Percentiles rank a stretch among this genome's conserved stretches.
Conservation (phyloP, 2,113 vertebrate genomes). For the Scartelaos histophorus region DNA sequence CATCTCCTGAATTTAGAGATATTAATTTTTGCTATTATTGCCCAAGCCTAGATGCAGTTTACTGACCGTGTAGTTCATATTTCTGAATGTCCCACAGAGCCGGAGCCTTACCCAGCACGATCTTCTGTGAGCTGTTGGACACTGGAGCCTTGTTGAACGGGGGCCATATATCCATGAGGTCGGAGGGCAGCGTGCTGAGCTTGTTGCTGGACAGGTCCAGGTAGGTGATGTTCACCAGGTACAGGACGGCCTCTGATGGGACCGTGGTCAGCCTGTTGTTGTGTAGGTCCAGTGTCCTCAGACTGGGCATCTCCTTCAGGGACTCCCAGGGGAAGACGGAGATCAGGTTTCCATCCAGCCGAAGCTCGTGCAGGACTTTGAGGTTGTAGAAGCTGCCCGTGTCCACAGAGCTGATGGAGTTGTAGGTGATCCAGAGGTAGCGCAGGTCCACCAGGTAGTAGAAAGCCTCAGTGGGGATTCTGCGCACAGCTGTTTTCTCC, state of each 20-base stretch:
- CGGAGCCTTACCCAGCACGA: constrained; percentile 83
- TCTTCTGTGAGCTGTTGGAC: constrained; percentile 73
- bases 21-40: too few relatives aligned
- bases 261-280: constrained; percentile 87
- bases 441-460: constrained; percentile 92
- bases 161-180: constrained; percentile 93
- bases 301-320: constrained; percentile 85
- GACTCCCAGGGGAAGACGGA: constrained; percentile 90
- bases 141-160: constrained; percentile 74
- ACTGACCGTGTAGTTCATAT: neutral
- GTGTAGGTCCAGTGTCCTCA: constrained; percentile 89
- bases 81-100: neutral
- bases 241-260: constrained; percentile 78
- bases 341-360: constrained; percentile 90
- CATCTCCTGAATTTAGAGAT: too few relatives aligned
- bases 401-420: constrained; percentile 84
- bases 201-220: constrained; percentile 96
- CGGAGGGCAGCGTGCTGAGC: constrained; percentile 86
- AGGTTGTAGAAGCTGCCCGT: constrained; percentile 92
- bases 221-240: constrained; percentile 86
- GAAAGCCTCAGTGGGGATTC: constrained; percentile 89
- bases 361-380: constrained; percentile 88
- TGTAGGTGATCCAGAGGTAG: constrained; percentile 94
- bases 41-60: too few relatives aligned
- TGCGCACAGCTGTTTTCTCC: constrained; percentile 88